Percentiles rank a stretch among this genome's conserved stretches.
These are phyloP conservation scores for Falco rusticolus DNA, from an alignment of 2,797 vertebrate genomes.

Conservation along the genomic window DNA sequence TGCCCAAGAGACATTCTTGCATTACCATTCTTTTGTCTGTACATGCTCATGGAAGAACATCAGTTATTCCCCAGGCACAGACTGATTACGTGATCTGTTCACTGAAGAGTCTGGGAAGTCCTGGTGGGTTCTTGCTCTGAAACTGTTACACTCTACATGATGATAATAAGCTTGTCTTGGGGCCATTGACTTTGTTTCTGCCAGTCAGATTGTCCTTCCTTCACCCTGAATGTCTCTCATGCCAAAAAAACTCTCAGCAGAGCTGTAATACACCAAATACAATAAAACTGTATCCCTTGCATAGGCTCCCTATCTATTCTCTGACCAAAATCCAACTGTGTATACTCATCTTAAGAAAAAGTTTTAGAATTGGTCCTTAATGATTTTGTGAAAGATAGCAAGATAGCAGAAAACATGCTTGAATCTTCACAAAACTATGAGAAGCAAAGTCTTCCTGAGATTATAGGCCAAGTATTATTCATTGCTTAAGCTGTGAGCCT, in stretches of 20 bases:
- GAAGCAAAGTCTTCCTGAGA: background rate
- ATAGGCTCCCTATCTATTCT: background rate
- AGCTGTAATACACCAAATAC: background rate
- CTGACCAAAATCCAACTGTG: background rate
- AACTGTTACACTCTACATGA: background rate
- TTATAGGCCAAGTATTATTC: background rate
- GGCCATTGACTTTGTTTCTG: background rate
- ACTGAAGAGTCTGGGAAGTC: background rate
- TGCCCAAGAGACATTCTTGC: background rate
- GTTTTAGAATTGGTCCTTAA: background rate
- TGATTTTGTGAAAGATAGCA: background rate
- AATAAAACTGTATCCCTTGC: background rate
- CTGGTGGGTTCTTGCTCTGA: background rate
- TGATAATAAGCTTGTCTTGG: background rate
- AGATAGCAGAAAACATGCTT: background rate
- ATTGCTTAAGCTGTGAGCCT: background rate
- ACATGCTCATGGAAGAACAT: background rate
- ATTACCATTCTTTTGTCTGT: conserved; percentile 2
- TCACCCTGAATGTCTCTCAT: background rate
- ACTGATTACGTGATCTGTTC: background rate
- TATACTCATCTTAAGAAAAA: background rate
- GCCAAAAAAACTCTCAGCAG: background rate
- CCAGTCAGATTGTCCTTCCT: background rate
- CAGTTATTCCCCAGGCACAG: background rate
- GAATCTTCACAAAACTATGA: background rate